These are phyloP conservation scores for Rhinolophus sinicus DNA, from an alignment of 2,113 vertebrate species.

Conservation along the genomic window DNA sequence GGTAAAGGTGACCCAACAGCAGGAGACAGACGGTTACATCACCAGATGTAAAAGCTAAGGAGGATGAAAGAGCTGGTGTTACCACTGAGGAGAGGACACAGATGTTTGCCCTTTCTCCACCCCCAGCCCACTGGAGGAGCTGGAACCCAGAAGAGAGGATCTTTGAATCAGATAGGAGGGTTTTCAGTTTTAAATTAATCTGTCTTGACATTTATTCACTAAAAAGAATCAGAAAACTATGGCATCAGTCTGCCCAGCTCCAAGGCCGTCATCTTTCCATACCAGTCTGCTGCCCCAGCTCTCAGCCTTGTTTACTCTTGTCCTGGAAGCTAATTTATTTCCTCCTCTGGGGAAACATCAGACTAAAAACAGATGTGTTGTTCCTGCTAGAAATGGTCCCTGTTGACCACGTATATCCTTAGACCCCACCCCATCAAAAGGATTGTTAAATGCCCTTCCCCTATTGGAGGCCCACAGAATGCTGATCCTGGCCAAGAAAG, in stretches of 20 bases:
- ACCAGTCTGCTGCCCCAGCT: neutral
- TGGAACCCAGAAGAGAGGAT: neutral
- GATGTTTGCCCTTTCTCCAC: neutral
- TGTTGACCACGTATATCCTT: neutral
- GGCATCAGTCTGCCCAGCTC: neutral
- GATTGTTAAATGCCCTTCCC: neutral
- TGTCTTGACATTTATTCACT: neutral
- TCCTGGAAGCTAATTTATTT: slow-evolving; percentile 22
- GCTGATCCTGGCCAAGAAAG: neutral
- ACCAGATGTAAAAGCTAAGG: neutral
- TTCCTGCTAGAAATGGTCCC: neutral
- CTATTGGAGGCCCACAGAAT: neutral
- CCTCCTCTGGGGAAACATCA: neutral
- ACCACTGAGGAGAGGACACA: neutral
- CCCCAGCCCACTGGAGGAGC: neutral
- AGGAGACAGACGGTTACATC: neutral
- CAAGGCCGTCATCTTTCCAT: neutral
- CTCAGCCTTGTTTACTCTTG: neutral
- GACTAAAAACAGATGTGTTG: neutral
- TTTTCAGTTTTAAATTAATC: neutral
- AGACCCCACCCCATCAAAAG: neutral
- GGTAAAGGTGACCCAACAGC: neutral
- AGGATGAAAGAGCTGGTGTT: neutral
- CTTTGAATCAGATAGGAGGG: neutral
- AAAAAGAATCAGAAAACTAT: neutral